These are phyloP conservation scores for Hylia prasina DNA, from an alignment of 2,113 vertebrate species.

Conservation along the genomic window DNA sequence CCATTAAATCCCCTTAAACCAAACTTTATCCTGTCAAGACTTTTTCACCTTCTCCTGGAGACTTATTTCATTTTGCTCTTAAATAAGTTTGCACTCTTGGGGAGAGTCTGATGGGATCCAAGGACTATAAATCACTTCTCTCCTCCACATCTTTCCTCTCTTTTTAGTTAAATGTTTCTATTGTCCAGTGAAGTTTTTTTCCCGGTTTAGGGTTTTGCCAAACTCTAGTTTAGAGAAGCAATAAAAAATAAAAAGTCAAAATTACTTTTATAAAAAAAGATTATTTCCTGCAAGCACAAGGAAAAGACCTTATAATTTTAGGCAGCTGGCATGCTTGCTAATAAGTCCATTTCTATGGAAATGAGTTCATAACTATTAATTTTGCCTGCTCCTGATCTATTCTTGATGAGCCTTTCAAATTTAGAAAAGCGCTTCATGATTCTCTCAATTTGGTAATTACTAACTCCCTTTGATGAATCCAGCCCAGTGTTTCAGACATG, in stretches of 20 bases:
- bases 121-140: background rate
- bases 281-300: constrained; percentile 59
- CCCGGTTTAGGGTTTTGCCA: background rate
- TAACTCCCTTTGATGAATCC: constrained; percentile 58
- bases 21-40: background rate
- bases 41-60: background rate
- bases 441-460: constrained; percentile 68
- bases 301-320: constrained; percentile 60
- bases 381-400: constrained; percentile 66
- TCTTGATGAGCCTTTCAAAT: constrained; percentile 71
- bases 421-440: constrained; percentile 65
- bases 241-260: constrained; percentile 29
- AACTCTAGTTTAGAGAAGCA: background rate
- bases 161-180: background rate
- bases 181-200: background rate
- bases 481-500: constrained; percentile 52
- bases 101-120: background rate
- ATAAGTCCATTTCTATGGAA: constrained; percentile 71
- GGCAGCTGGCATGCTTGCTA: constrained; percentile 59
- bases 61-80: constrained; percentile 15
- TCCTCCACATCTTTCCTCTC: background rate
- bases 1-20: background rate
- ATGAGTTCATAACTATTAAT: constrained; percentile 69
- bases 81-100: background rate
- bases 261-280: constrained; percentile 48